Evolutionary conservation across 2,113 vertebrate species (phyloP), one percentile per base, ranked within the genome.

Genomic region (Sylvilagus bachmani): DNA sequence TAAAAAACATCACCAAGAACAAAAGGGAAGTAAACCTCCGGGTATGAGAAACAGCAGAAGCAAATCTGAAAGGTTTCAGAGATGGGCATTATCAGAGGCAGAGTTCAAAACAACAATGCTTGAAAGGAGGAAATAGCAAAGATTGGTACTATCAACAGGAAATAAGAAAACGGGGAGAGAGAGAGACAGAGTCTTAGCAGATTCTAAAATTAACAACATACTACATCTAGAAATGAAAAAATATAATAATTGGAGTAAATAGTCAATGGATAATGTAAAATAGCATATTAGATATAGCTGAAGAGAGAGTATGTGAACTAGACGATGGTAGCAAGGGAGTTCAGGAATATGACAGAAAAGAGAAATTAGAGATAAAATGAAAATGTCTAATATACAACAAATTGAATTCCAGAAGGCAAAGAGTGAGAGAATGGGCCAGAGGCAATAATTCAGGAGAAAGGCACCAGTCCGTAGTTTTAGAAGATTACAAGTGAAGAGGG

Each of bases 171-270:
- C 75, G 4, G 85, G 64, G 21, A 14, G 44, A 44, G 44, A 44
- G 5, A 44, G 44, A 90, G 55, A 84, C 11, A 87, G 1, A 75
- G 73, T 67, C 6, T 24, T 69, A 29, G 8, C 1, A 86, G 53
- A 88, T 85, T 90, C 31, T 70, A 90, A 93, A 92, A 93, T 79
- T 66, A 74, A 66, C 53, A 13, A 88, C 36, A 51, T 31, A 61
- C 19, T 49, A 66, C 8, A n/a, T 27, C 49, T 94, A 77, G 86
- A 90, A 90, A 61, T 64, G 13, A 86, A 77, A 84, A 79, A 61
- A 14, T 6, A 4, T 33, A 64, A 78, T 29, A 29, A 70, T 22
- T 75, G 29, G 69, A 67, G 64, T 86, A 84, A 91, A 74, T 21
- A 38, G 27, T 51, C n/a, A 33, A 2, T 22, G 24, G 21, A 27